Evolutionary conservation across 2,888 invertebrate genomes (phyloP).

Genomic region (Polydrusus tereticollis): DNA sequence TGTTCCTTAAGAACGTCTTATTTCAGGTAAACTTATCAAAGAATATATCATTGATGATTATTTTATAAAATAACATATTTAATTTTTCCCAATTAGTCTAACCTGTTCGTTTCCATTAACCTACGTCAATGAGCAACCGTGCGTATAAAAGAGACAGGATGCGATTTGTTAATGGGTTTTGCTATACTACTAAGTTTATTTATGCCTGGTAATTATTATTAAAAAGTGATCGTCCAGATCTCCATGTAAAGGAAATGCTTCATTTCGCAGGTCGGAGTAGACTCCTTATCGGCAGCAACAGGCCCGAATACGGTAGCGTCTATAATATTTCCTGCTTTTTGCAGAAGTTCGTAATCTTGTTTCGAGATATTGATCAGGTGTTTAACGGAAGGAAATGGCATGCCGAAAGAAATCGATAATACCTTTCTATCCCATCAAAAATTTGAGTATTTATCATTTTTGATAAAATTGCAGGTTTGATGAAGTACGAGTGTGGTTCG

Average conservation of each 20-base stretch:
- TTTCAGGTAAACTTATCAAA: too few relatives aligned
- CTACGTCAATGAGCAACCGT: slow-evolving; percentile 32
- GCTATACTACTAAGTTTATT: slow-evolving; percentile 44
- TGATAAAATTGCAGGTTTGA: too few relatives aligned
- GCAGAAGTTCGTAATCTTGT: slow-evolving; percentile 36
- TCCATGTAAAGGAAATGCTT: slow-evolving; percentile 46
- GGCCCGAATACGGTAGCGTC: slow-evolving; percentile 31
- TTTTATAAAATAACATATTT: too few relatives aligned
- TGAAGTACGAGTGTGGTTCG: too few relatives aligned
- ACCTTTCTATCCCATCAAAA: background rate
- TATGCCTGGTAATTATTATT: slow-evolving; percentile 49
- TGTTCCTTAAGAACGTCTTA: too few relatives aligned
- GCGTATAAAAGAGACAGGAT: slow-evolving; percentile 37
- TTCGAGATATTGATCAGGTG: slow-evolving; percentile 34
- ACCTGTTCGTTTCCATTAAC: background rate
- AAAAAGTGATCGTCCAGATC: slow-evolving; percentile 49
- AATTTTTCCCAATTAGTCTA: too few relatives aligned
- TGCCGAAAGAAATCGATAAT: background rate
- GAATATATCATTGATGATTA: too few relatives aligned
- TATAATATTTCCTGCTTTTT: slow-evolving; percentile 47
- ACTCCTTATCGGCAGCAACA: slow-evolving; percentile 34
- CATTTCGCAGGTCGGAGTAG: slow-evolving; percentile 41
- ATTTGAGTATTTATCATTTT: background rate
- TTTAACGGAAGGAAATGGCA: slow-evolving; percentile 32
- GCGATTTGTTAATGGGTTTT: slow-evolving; percentile 47